Conservation (phyloP, 2,113 vertebrate genomes). For the Aix galericulata region DNA sequence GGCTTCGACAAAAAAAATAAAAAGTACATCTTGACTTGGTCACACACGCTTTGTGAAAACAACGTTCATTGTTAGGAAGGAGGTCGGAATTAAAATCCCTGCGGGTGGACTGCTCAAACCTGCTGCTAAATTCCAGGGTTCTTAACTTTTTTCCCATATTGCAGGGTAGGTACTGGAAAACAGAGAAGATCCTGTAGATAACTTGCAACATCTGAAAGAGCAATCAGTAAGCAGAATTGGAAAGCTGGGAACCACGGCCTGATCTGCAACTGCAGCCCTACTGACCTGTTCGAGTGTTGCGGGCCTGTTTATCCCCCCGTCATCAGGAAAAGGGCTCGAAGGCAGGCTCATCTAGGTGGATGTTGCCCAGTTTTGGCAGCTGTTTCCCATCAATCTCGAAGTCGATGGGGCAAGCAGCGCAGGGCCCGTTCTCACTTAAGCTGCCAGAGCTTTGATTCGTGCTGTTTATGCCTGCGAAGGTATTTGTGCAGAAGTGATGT, state of each 20-base stretch:
- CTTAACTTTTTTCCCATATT: neutral
- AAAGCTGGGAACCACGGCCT: neutral
- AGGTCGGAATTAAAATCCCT: neutral
- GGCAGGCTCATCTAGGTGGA: neutral
- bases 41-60: neutral
- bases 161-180: neutral
- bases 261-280: neutral
- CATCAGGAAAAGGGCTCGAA: neutral
- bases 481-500: neutral
- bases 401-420: neutral
- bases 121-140: neutral
- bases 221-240: neutral
- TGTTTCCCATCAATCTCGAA: neutral
- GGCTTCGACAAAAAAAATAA: neutral
- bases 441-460: neutral
- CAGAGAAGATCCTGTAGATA: neutral
- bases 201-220: neutral
- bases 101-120: neutral
- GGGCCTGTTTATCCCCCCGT: rapidly evolving
- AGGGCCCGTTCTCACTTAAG: neutral
- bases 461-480: neutral
- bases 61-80: neutral
- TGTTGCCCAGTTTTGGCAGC: neutral
- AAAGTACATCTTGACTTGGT: neutral
- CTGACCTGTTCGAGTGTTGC: neutral